Evolutionary conservation across 1,140 invertebrate species (phyloP).

Genomic region (Doryteuthis pealeii): DNA sequence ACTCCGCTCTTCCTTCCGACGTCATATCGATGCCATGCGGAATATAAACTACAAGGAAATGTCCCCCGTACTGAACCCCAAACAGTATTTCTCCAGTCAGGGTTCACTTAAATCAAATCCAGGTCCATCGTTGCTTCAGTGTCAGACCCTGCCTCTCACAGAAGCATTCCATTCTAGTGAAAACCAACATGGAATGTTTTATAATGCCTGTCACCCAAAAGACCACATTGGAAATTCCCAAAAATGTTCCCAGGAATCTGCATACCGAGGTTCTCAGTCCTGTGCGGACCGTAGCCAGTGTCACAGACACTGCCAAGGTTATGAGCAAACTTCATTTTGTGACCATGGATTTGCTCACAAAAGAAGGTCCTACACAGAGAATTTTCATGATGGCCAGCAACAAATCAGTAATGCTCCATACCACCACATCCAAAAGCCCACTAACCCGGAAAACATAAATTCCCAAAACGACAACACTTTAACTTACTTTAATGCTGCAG

Average conservation of each 20-base stretch:
- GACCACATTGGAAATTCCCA: neutral
- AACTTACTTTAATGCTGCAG: neutral
- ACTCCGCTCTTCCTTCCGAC: neutral
- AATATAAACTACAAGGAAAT: neutral
- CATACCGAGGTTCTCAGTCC: no score
- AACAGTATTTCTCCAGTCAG: neutral
- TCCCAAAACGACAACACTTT: neutral
- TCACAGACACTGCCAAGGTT: neutral
- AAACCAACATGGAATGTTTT: no score
- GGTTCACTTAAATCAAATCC: neutral
- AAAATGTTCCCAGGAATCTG: neutral
- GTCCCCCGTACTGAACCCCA: neutral
- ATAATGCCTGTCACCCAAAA: neutral
- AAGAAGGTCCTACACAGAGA: neutral
- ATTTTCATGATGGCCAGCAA: neutral
- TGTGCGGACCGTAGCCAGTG: neutral
- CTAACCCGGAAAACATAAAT: neutral
- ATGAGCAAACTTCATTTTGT: neutral
- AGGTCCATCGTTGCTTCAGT: neutral
- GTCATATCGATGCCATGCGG: neutral
- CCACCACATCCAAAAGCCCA: neutral
- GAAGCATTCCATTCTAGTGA: neutral
- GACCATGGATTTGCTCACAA: neutral
- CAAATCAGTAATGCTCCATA: neutral
- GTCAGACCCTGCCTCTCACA: neutral